A percentile compares a stretch with the other conserved stretches of the same genome.
phyloP scores from a whole-genome alignment of 1,140 invertebrate species.

The Drosophila asahinai region DNA sequence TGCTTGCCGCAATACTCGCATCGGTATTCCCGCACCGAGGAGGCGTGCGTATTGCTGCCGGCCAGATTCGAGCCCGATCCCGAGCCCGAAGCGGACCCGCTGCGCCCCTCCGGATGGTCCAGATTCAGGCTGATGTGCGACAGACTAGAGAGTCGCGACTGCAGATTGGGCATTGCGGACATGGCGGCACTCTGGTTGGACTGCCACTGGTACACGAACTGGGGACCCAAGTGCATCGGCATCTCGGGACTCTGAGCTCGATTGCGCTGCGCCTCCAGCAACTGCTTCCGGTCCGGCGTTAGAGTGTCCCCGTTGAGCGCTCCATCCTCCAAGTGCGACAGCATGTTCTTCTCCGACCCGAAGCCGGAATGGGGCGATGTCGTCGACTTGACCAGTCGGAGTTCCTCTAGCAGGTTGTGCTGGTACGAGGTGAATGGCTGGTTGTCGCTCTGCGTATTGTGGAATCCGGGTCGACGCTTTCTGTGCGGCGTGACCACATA shows the following conservation, averaged over 20 bases:
- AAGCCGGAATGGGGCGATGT: constrained; percentile 81
- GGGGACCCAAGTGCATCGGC: constrained; percentile 71
- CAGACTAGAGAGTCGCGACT: constrained; percentile 76
- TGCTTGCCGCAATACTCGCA: constrained; percentile 95
- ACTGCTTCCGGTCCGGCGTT: constrained; percentile 65
- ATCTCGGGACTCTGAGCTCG: constrained; percentile 69
- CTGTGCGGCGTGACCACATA: constrained; percentile 94
- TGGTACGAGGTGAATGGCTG: constrained; percentile 93
- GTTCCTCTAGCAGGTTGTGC: constrained; percentile 89
- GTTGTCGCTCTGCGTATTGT: constrained; percentile 93
- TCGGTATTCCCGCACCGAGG: constrained; percentile 90
- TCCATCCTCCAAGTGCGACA: constrained; percentile 69
- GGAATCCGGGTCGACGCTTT: constrained; percentile 93
- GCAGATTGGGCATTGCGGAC: constrained; percentile 74
- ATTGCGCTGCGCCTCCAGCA: constrained; percentile 68
- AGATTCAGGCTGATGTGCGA: constrained; percentile 69
- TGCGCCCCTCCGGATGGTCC: constrained; percentile 60
- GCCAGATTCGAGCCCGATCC: constrained; percentile 55
- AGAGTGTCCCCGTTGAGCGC: constrained; percentile 61
- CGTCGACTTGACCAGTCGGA: constrained; percentile 79
- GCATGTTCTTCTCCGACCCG: constrained; percentile 70
- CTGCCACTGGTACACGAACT: constrained; percentile 83
- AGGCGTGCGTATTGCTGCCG: constrained; percentile 68
- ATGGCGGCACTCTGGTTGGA: constrained; percentile 73
- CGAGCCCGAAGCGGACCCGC: constrained; percentile 55